Percentiles rank a stretch among this genome's conserved stretches.
phyloP scores from a whole-genome alignment of 1,140 invertebrate species.

The Lordiphosa stackelbergi region DNA sequence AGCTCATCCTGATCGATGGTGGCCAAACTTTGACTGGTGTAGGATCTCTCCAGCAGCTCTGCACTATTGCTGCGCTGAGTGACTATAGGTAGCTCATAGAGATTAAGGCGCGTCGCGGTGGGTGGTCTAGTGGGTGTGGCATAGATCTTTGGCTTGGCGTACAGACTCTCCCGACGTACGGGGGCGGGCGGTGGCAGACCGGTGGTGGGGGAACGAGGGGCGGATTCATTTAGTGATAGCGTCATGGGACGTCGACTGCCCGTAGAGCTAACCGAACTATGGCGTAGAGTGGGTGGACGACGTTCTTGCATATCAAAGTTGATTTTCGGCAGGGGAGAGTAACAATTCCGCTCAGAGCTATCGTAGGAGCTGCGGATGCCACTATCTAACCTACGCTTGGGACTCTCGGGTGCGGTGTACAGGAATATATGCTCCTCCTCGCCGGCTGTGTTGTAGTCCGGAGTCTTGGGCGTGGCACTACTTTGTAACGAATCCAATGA shows the following conservation, averaged over 20 bases:
- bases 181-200: conserved; percentile 65
- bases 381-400: conserved; percentile 59
- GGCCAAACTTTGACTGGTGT: conserved; percentile 64
- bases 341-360: conserved; percentile 62
- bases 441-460: conserved; percentile 69
- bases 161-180: conserved; percentile 66
- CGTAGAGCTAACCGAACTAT: conserved; percentile 51
- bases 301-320: conserved; percentile 66
- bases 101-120: conserved; percentile 44
- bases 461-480: conserved; percentile 70
- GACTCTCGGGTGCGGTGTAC: conserved; percentile 70
- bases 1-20: conserved; percentile 74
- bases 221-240: conserved; percentile 57
- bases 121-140: conserved; percentile 59
- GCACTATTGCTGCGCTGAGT: conserved; percentile 67
- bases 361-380: conserved; percentile 65
- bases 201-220: conserved; percentile 51
- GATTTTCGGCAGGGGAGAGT: conserved; percentile 51
- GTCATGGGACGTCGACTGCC: conserved; percentile 51
- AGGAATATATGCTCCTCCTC: conserved; percentile 75
- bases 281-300: conserved; percentile 48
- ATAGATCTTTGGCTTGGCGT: conserved; percentile 74
- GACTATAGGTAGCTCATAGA: conserved; percentile 60
- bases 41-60: conserved; percentile 67
- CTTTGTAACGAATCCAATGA: conserved; percentile 72